Base-by-base conservation (phyloP, 1,140 invertebrate species). In the Drosophila sucinea region DNA sequence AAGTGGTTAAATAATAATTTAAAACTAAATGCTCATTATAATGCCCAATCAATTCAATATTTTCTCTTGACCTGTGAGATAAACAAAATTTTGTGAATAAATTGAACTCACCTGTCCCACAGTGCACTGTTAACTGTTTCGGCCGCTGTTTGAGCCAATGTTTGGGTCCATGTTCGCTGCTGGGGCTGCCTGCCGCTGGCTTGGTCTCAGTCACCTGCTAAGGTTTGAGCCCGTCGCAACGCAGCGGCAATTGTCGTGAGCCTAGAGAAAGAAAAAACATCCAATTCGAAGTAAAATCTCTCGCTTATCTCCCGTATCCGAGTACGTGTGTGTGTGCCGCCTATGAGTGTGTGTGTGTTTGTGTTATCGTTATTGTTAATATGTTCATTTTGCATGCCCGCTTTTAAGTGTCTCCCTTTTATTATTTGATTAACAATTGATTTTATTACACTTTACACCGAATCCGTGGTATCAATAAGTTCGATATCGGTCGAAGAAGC, bases 161-260 rank as follows among this genome's bases (percentile, higher is more conserved):
- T 51, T 51, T 27, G 23, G 44, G 44, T 25, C 23, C 44, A 47
- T 30, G 10, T 55, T 30, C 4, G 27, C 29, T 30, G 62, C 62
- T 55, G 62, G 8, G 76, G 67, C 61, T 61, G 78, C 68, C 51
- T 69, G 63, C 62, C 75, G 71, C 32, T 51, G 35, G 76, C 75
- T 27, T 81, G 73, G 60, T 66, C 73, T 79, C 80, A 87, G 83
- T 87, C 83, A 87, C 80, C 70, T 87, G 79, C 68, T 60, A 77
- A 65, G 73, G 77, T 68, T 77, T 79, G 70, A 87, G 70, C 83
- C 80, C 73, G 75, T 67, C 84, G 84, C 67, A 87, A 69, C 73
- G 77, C 51, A 77, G 65, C 73, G 65, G 77, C 83, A 81, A 70
- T 5, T 33, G 32, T 60, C 57, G 57, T 60, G 57, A 30, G 58